These are phyloP conservation scores for Sabellastarte sp. DNA, from an alignment of 2,888 invertebrate species.

Conservation along the genomic window DNA sequence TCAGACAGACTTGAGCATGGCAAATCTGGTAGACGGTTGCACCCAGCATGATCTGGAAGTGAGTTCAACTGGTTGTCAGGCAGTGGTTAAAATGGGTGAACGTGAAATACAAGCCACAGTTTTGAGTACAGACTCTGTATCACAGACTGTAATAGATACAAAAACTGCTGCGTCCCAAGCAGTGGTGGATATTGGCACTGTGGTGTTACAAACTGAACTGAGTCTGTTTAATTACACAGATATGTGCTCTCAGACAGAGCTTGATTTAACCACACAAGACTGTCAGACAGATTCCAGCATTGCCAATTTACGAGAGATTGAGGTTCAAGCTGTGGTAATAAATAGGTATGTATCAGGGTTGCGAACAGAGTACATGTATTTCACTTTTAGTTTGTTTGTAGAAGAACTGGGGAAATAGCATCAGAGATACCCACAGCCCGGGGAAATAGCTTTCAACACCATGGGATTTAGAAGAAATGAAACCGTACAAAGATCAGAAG, in stretches of 20 bases:
- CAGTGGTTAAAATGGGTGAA: neutral
- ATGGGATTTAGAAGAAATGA: no score
- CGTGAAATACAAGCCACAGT: neutral
- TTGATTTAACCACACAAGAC: neutral
- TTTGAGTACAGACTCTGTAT: neutral
- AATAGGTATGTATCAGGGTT: no score
- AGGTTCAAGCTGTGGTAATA: no score
- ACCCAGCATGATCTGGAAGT: neutral
- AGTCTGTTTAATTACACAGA: neutral
- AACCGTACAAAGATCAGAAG: no score
- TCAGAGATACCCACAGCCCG: no score
- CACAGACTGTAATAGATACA: neutral
- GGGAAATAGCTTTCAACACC: no score
- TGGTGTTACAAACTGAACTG: neutral
- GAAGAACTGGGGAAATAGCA: no score
- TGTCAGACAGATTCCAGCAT: conserved; percentile 17
- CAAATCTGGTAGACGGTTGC: neutral
- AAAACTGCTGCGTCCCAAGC: no score
- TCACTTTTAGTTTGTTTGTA: no score
- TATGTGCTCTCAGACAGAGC: neutral
- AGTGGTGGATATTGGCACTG: neutral
- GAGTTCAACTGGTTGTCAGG: neutral
- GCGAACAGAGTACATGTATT: no score
- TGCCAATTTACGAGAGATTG: no score
- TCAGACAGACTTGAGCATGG: neutral